These are phyloP conservation scores for Opisthograptis luteolata DNA, from an alignment of 2,888 invertebrate species.

Conservation along the genomic window DNA sequence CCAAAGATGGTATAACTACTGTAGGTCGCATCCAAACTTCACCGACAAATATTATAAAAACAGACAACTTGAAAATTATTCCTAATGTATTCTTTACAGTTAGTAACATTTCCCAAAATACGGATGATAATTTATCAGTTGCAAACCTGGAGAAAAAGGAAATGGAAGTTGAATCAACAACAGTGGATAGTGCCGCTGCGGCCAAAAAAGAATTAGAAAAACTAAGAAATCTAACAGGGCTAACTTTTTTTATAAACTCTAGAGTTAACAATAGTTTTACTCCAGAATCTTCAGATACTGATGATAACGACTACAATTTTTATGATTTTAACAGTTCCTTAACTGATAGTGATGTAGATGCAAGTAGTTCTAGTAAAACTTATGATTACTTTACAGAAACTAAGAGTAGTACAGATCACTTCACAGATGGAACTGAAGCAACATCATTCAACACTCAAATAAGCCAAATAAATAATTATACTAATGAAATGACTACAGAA, in stretches of 20 bases:
- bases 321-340: conserved; percentile 38
- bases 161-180: conserved; percentile 40
- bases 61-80: conserved; percentile 10
- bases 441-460: neutral
- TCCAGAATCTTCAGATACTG: conserved; percentile 17
- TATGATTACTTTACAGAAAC: conserved; percentile 1
- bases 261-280: conserved; percentile 4
- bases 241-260: neutral
- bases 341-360: conserved; percentile 18
- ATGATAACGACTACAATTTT: conserved; percentile 39
- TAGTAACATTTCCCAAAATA: conserved; percentile 7
- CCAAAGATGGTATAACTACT: conserved; percentile 26
- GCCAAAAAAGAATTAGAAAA: conserved; percentile 49
- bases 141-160: conserved; percentile 28
- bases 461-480: conserved; percentile 6
- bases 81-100: conserved; percentile 10
- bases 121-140: conserved; percentile 16
- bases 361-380: conserved; percentile 1
- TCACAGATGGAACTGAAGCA: conserved; percentile 12
- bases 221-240: conserved; percentile 18
- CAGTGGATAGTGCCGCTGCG: conserved; percentile 36
- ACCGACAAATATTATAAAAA: neutral
- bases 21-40: conserved; percentile 6
- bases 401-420: conserved; percentile 5
- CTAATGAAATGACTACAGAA: conserved; percentile 28